Evolutionary conservation across 1,140 invertebrate species (phyloP).

Genomic region (Drosophila bipectinata): DNA sequence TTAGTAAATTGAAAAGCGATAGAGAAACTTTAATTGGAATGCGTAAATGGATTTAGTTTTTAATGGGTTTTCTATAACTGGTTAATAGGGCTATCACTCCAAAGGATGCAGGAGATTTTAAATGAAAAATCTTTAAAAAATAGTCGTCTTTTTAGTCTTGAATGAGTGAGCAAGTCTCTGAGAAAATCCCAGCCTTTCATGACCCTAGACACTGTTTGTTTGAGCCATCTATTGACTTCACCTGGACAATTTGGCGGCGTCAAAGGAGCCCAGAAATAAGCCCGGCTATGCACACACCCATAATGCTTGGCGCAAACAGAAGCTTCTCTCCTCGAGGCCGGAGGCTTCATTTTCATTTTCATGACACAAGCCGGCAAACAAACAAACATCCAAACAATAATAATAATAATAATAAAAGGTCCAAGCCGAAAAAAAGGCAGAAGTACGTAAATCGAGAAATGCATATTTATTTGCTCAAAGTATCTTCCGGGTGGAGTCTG

Average conservation of each 20-base stretch:
- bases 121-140: neutral
- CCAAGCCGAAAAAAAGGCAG: constrained; percentile 2
- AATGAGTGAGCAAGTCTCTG: neutral
- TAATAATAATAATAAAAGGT: constrained; percentile 36
- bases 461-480: constrained; percentile 78
- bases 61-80: constrained; percentile 11
- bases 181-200: neutral
- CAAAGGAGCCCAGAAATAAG: constrained; percentile 35
- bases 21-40: constrained; percentile 35
- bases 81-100: neutral
- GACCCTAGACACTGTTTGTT: constrained; percentile 12
- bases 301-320: constrained; percentile 40
- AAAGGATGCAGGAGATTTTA: too few relatives aligned
- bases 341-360: constrained; percentile 67
- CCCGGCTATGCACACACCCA: constrained; percentile 45
- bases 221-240: constrained; percentile 46
- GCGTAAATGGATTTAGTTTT: constrained; percentile 27
- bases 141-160: neutral
- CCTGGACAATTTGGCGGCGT: constrained; percentile 46
- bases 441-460: constrained; percentile 60
- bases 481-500: constrained; percentile 52
- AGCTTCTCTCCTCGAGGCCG: constrained; percentile 28
- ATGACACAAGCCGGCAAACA: constrained; percentile 51
- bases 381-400: constrained; percentile 23
- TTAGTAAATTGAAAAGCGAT: constrained; percentile 30